These are phyloP conservation scores for Blastomussa wellsi DNA, from an alignment of 92 coral and sea anemone species.

Conservation along the genomic window DNA sequence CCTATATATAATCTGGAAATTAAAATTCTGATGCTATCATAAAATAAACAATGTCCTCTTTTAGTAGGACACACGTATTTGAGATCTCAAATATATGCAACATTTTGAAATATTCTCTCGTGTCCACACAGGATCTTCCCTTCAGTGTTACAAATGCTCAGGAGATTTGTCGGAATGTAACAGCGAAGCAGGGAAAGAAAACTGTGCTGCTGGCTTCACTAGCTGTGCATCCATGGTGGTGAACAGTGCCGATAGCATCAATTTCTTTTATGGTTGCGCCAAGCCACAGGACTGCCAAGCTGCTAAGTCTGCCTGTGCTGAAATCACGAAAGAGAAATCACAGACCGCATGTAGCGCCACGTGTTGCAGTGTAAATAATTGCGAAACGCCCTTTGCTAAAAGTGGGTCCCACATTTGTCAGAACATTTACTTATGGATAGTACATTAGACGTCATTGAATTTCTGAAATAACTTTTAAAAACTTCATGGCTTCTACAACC, in stretches of 20 bases:
- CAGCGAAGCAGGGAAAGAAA: not conserved
- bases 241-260: not conserved
- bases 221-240: not conserved
- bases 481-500: no score
- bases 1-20: no score
- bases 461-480: no score
- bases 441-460: no score
- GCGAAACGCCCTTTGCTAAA: not conserved
- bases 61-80: no score
- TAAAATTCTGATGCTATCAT: no score
- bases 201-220: not conserved
- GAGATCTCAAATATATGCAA: not conserved
- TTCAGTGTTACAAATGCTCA: slow-evolving; percentile 5
- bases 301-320: not conserved
- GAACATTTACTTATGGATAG: no score
- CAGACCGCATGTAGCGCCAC: slow-evolving; percentile 5
- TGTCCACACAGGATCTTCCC: slow-evolving; percentile 8
- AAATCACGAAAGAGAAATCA: not conserved
- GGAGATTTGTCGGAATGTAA: slow-evolving; percentile 12
- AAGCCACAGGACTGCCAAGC: not conserved
- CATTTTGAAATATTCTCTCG: not conserved
- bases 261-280: slow-evolving; percentile 11
- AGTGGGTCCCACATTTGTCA: not conserved
- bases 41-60: no score
- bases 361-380: not conserved